Base-by-base conservation (phyloP, 2,888 invertebrate genomes). In the Lepidonotus clava region DNA sequence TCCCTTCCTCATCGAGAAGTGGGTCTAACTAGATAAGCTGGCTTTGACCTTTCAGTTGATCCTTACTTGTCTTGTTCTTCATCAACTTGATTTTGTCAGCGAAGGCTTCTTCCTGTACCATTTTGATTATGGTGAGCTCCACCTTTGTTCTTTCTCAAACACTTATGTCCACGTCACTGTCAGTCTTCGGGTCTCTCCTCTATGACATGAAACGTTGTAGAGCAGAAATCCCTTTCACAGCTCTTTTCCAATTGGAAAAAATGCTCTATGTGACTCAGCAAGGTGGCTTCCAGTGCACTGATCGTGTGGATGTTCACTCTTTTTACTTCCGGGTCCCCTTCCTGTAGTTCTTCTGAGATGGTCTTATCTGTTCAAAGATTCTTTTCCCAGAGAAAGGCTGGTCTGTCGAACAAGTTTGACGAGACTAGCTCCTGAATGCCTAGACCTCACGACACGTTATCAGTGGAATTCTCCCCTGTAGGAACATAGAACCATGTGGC, bases 391-490 rank as follows among this genome's bases (percentile, higher is more conserved):
- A 88, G 80, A 38, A 89, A 88, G 14, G 28, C 4, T 36, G 89
- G 89, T 5, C 87, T 88, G 4, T 11, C 32, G 8, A 86, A 56
- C 88, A 87, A 87, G 28, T 66, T 86, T 8, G 83, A 77, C n/a
- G 24, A 21, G 14, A n/a, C 66, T 28, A 91, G 51, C 46, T 89
- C 87, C 0, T 41, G 51, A 5, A 86, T 34, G 0, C 85, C 83
- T n/a, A 87, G 32, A 34, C 91, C 91, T 46, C 90, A 34, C 0
- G 92, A 90, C 0, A 8, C 90, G 36, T 90, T 85, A 66, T 93
- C 92, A 0, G 92, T 92, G n/a, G 93, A 92, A 87, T 93, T 93
- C 6, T 88, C 83, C 0, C 87, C 71, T 0, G 90, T 89, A 0
- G 86, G 86, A 0, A 92, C 89, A 86, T 92, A 90, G 80, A 86